Conservation (phyloP, 2,888 invertebrate genomes). For the Tipula confusa region DNA sequence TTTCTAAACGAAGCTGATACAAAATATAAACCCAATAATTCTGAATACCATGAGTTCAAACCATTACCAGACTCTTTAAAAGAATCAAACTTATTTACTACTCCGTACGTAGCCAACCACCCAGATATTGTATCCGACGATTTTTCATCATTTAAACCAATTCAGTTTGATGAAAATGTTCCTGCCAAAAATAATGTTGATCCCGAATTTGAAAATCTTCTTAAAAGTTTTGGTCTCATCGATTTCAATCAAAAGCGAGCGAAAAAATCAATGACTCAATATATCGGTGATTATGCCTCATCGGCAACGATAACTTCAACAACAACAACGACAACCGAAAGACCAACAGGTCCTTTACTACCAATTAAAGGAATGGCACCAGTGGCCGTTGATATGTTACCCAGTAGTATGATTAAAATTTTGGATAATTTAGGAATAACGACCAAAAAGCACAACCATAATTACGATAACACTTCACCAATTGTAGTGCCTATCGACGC, state of each 20-base stretch:
- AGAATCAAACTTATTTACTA: background rate
- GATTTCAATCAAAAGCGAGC: conserved; percentile 40
- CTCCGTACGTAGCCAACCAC: background rate
- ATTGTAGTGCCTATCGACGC: background rate
- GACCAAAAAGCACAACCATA: conserved; percentile 35
- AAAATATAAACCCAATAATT: background rate
- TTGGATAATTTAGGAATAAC: conserved; percentile 46
- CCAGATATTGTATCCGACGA: conserved; percentile 45
- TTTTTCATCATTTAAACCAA: conserved; percentile 43
- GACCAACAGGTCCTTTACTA: background rate
- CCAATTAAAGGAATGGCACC: conserved; percentile 35
- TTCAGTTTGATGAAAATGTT: conserved; percentile 40
- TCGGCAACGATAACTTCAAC: background rate
- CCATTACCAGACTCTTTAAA: conserved; percentile 43
- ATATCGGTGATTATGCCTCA: background rate
- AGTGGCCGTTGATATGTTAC: conserved; percentile 45
- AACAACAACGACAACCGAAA: background rate
- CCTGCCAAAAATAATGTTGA: conserved; percentile 39
- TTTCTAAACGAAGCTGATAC: conserved; percentile 40
- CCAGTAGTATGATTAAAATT: conserved; percentile 43
- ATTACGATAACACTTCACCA: conserved; percentile 21
- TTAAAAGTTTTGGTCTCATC: conserved; percentile 49
- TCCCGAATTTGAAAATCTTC: conserved; percentile 47
- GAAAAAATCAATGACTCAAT: background rate
- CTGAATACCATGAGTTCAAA: conserved; percentile 41